phyloP scores from a whole-genome alignment of 1,140 invertebrate genomes.

The Gryllus bimaculatus region DNA sequence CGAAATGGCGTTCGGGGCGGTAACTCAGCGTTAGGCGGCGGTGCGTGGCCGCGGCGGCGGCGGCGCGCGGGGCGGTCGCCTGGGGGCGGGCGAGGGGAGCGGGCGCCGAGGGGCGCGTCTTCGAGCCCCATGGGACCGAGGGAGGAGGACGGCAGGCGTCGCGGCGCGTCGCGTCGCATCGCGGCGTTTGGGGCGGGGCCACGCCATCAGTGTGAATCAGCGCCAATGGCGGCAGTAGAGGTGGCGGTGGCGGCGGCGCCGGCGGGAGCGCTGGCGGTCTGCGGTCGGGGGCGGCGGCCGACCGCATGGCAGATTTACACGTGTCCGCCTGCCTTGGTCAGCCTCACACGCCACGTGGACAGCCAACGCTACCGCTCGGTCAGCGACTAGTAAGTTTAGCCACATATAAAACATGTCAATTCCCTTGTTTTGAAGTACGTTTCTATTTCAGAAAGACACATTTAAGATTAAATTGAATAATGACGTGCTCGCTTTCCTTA shows the following conservation, averaged over 20 bases:
- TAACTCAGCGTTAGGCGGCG: neutral
- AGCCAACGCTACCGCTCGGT: too few species aligned
- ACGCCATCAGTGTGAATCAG: neutral
- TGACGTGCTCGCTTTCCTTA: too few species aligned
- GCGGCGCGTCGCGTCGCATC: too few species aligned
- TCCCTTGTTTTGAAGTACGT: too few species aligned
- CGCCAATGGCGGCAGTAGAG: neutral
- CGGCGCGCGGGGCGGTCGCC: too few species aligned
- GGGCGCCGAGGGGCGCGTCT: too few species aligned
- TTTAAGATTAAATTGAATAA: too few species aligned
- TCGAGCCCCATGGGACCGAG: neutral
- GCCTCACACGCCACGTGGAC: neutral
- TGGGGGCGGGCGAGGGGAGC: neutral
- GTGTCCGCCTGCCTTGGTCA: neutral
- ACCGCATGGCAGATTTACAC: neutral
- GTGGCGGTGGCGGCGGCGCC: neutral
- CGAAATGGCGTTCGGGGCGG: neutral
- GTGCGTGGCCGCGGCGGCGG: neutral
- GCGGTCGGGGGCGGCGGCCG: neutral
- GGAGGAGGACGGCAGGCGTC: neutral
- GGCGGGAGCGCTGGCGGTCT: neutral
- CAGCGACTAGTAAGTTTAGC: too few species aligned
- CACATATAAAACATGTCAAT: too few species aligned
- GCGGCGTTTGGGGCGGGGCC: too few species aligned
- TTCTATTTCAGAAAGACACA: too few species aligned